Conservation (phyloP, 2,797 vertebrate genomes). For the Melanotaenia maccullochi region DNA sequence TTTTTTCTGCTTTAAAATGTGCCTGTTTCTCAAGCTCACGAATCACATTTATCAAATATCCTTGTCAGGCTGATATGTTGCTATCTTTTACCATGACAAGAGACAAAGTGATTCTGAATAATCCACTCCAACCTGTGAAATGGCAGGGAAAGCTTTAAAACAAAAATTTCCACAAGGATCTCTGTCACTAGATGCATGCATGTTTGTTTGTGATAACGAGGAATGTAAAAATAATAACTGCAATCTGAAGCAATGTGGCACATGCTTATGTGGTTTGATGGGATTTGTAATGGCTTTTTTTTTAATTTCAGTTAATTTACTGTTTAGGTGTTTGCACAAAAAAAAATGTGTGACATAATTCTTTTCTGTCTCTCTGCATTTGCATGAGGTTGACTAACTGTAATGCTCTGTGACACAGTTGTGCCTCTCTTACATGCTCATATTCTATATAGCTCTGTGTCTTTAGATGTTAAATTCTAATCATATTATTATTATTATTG, state of each 20-base stretch:
- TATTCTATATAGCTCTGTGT: conserved; percentile 7
- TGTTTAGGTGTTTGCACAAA: conserved; percentile 23
- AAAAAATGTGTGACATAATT: neutral
- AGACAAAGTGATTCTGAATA: conserved; percentile 51
- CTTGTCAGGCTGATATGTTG: conserved; percentile 22
- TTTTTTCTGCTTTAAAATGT: conserved; percentile 11
- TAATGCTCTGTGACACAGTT: neutral
- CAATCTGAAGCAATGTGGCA: conserved; percentile 31
- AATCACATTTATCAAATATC: conserved; percentile 31
- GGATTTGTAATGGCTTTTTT: conserved; percentile 43
- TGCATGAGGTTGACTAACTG: conserved; percentile 13
- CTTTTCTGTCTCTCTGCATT: conserved; percentile 2
- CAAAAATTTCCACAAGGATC: conserved; percentile 8
- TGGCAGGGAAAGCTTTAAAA: conserved; percentile 29
- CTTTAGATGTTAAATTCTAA: neutral
- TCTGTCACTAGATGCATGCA: conserved; percentile 17
- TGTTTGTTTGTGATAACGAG: conserved; percentile 58
- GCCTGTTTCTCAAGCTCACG: conserved; percentile 34
- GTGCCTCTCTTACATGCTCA: neutral
- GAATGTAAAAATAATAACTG: conserved; percentile 35
- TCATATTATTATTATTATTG: neutral
- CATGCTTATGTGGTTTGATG: conserved; percentile 39
- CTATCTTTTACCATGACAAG: conserved; percentile 29
- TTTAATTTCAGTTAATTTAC: conserved; percentile 33
- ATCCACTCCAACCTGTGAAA: conserved; percentile 57